Evolutionary conservation across 2,113 vertebrate genomes (phyloP), one percentile per base, ranked within the genome.

Genomic region (Brachypodius melanocephalos): DNA sequence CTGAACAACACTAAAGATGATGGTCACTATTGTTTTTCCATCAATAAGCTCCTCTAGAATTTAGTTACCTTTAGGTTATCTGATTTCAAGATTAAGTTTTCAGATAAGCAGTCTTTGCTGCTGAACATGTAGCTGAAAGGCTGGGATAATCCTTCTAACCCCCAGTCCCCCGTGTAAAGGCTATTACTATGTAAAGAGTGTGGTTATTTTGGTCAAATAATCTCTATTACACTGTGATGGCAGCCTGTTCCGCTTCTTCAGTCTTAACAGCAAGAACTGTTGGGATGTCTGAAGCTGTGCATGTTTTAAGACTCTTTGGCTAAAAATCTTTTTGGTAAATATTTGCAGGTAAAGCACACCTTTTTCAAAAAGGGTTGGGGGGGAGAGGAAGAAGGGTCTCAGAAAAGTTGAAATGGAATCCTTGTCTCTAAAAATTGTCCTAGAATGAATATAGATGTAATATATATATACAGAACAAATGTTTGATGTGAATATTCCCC

Each of bases 31-130:
- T 93, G 34, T n/a, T 94, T 89, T 91, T 83, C 78, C 34, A 45
- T 28, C 14, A 77, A 34, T 74, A 88, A 73, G 11, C 24, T 90
- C 45, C 73, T 91, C 42, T 73, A 73, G 63, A 88, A 80, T 94
- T 92, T 62, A 85, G 54, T 85, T 92, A 85, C 29, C 32, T 69
- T 66, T 67, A 55, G 36, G 74, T 85, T 93, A 82, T 95, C 88
- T 88, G 42, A 76, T 96, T 96, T 90, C 92, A 91, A 82, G 93
- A 82, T 89, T 45, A 78, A 68, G 17, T 78, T 93, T 95, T 94
- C 58, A 83, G 74, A 54, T 83, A 88, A 61, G 36, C 17, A 57
- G 36, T 57, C 71, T 79, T 55, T 83, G 18, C n/a, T 89, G 67
- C 68, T 68, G 40, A 67, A n/a, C 13, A 10, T 28, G 17, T 61